Evolutionary conservation across 2,888 invertebrate species (phyloP).

Genomic region (Camptogramma bilineatum): DNA sequence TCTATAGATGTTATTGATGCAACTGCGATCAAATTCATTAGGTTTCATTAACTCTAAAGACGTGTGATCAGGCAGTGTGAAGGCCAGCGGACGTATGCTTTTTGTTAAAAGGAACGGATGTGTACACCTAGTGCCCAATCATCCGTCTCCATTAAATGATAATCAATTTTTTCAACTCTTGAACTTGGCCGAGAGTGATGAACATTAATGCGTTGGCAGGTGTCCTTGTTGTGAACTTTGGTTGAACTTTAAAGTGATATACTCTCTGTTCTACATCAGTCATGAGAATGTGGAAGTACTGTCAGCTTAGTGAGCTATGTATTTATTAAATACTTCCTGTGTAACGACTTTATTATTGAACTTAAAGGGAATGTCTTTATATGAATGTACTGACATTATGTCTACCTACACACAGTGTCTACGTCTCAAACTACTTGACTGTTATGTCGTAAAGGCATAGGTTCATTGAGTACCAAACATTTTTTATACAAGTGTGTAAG

Average conservation of each 20-base stretch:
- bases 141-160: slow-evolving; percentile 55
- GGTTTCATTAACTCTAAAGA: slow-evolving; percentile 19
- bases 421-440: no score
- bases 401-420: no score
- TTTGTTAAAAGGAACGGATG: slow-evolving; percentile 68
- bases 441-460: no score
- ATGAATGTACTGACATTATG: no score
- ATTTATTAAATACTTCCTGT: no score
- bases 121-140: slow-evolving; percentile 62
- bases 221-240: slow-evolving; percentile 48
- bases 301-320: slow-evolving; percentile 13
- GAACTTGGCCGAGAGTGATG: slow-evolving; percentile 70
- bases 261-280: slow-evolving; percentile 15
- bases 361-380: no score
- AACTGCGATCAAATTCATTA: slow-evolving; percentile 5
- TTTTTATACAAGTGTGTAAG: no score
- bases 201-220: slow-evolving; percentile 40
- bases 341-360: no score
- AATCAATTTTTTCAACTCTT: slow-evolving; percentile 57
- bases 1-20: neutral
- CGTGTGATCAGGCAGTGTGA: slow-evolving; percentile 57
- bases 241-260: slow-evolving; percentile 35
- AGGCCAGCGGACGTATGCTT: slow-evolving; percentile 70
- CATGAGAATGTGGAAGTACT: slow-evolving; percentile 22
- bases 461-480: no score